Percentiles rank a stretch among this genome's conserved stretches.
Evolutionary conservation across 2,113 vertebrate species (phyloP).

Genomic region (Isurus oxyrinchus): DNA sequence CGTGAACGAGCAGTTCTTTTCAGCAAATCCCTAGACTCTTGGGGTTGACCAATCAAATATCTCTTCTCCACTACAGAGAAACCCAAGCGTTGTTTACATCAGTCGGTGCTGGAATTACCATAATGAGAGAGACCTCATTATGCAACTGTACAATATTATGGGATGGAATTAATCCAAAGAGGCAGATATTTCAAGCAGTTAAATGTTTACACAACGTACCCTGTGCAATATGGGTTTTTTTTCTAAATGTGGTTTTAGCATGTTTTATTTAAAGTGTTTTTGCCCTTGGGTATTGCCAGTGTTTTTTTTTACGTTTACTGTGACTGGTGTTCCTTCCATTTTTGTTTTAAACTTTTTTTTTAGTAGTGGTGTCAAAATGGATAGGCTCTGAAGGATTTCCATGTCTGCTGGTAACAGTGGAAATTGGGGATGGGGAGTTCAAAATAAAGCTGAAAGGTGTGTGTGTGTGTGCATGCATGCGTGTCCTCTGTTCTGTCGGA

Average conservation of each 20-base stretch:
- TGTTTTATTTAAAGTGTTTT: constrained; percentile 20
- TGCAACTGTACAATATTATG: neutral
- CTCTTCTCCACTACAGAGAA: neutral
- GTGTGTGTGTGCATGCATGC: neutral
- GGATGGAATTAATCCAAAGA: neutral
- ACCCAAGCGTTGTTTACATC: constrained; percentile 6
- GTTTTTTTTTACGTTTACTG: neutral
- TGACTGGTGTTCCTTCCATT: neutral
- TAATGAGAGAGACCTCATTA: neutral
- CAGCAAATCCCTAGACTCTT: neutral
- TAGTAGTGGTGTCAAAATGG: neutral
- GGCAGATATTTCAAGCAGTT: neutral
- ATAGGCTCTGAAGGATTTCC: neutral
- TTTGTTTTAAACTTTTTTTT: neutral
- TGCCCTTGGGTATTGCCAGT: neutral
- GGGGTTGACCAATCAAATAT: neutral
- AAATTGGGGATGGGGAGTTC: neutral
- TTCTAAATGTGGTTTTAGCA: neutral
- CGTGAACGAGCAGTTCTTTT: neutral
- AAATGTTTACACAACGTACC: constrained; percentile 1
- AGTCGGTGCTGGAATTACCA: neutral
- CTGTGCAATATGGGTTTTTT: constrained; percentile 13
- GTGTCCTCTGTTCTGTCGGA: neutral
- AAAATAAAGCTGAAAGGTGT: neutral
- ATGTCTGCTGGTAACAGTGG: neutral